Conservation (phyloP, 1,140 invertebrate genomes). For the Bombus affinis region DNA sequence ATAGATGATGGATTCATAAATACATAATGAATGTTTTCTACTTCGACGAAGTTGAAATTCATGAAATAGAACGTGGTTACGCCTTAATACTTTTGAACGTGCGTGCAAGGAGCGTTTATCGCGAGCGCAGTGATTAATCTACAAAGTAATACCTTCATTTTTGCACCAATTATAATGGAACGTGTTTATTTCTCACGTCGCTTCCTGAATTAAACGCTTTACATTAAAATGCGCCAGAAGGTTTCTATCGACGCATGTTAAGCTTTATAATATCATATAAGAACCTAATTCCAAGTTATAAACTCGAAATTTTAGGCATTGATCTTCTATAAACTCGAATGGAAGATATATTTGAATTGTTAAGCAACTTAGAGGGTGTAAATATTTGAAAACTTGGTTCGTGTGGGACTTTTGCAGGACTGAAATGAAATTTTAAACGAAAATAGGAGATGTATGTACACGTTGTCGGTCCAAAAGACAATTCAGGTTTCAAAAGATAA, state of each 20-base stretch:
- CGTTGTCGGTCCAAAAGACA: too few species aligned
- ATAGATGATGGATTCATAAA: not conserved
- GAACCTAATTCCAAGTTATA: not conserved
- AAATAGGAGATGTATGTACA: too few species aligned
- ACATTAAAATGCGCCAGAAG: not conserved
- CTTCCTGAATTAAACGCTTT: not conserved
- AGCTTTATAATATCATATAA: not conserved
- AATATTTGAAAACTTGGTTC: too few species aligned
- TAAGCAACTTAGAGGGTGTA: too few species aligned
- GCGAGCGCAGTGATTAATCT: not conserved
- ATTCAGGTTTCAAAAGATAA: too few species aligned
- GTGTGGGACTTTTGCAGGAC: too few species aligned
- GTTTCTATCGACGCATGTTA: not conserved
- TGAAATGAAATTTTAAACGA: too few species aligned
- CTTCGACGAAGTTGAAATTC: constrained; percentile 9
- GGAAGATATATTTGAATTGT: too few species aligned
- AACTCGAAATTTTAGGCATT: not conserved
- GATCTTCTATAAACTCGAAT: not conserved
- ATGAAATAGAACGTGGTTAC: constrained; percentile 3
- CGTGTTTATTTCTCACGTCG: not conserved
- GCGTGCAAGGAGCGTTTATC: not conserved
- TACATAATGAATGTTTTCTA: not conserved
- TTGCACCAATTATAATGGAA: not conserved
- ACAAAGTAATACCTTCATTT: constrained; percentile 14
- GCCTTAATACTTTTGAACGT: not conserved